Base-by-base conservation (phyloP, 1,140 invertebrate genomes). In the Chironomus tepperi region DNA sequence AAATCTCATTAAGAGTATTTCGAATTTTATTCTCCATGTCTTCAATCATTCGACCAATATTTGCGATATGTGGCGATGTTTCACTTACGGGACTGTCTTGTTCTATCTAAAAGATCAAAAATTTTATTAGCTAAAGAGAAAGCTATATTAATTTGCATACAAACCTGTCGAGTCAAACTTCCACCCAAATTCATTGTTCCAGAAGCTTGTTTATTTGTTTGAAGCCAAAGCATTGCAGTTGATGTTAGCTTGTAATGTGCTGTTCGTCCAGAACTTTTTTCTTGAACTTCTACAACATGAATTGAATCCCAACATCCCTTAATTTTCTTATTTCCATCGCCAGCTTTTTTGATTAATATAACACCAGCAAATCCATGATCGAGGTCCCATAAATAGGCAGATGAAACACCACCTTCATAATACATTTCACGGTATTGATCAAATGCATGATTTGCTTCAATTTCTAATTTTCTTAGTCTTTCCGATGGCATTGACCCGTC, bases 11-110 rank as follows among this genome's bases (percentile, higher is more conserved):
- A 74, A 99, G 85, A 0, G 96, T 98, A 80, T 95, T 97, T 77
- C 98, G 88, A 79, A 99, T 99, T 88, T 99, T 99, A 83, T 98
- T 99, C 82, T 99, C 98, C 96, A 99, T 98, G 78, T 99, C 98
- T 85, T 99, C 93, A 0, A 96, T 94, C 90, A 94, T 90, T 76
- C 91, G 88, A 15, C 98, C 98, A 80, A 99, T 99, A 83, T 99
- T 99, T 24, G 93, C 96, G 82, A 99, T 98, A 83, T 99, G 98
- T 8, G 97, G 95, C 74, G 92, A 93, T 1, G 93, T 90, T 79
- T 99, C 97, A 79, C 89, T 94, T 9, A 98, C 91, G 74, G 89
- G 84, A 8, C 89, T 88, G 82, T 99, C 97, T 81, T 91, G 91
- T 83, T 99, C 97, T 47, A 93, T 89, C 93, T 96, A 81, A 6